Conservation (phyloP, 2,888 invertebrate species). For the Lucinisca nassula region DNA sequence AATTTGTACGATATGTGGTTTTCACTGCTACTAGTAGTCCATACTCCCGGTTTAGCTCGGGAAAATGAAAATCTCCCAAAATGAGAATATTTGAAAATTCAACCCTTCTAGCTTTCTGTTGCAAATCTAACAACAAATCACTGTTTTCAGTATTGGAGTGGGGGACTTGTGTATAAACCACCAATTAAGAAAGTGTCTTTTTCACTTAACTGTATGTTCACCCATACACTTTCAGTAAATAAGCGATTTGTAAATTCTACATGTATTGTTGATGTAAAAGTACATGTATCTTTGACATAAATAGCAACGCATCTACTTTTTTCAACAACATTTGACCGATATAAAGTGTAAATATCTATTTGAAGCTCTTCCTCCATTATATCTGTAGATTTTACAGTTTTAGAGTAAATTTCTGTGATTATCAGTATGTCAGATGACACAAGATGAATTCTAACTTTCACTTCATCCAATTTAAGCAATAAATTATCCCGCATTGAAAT, state of each 20-base stretch:
- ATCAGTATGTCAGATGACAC: not conserved
- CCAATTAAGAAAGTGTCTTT: not conserved
- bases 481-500: not conserved
- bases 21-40: slow-evolving; percentile 7
- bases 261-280: not conserved
- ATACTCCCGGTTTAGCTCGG: slow-evolving; percentile 8
- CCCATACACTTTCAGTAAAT: not conserved
- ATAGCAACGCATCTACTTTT: not conserved
- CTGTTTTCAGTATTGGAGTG: not conserved
- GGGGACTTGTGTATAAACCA: slow-evolving; percentile 4
- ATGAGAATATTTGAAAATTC: not conserved
- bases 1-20: slow-evolving; percentile 11
- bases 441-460: not conserved
- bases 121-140: not conserved
- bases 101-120: not conserved
- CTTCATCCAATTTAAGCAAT: slow-evolving; percentile 1
- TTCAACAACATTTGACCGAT: not conserved
- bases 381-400: not conserved
- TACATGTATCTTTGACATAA: slow-evolving; percentile 1
- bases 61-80: slow-evolving; percentile 31
- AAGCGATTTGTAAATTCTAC: not conserved
- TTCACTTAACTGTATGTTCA: not conserved
- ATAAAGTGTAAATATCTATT: not conserved
- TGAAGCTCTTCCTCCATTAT: not conserved
- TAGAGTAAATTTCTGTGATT: not conserved